A percentile compares a stretch with the other conserved stretches of the same genome.
phyloP scores from a whole-genome alignment of 2,113 vertebrate species.

The Conger conger region DNA sequence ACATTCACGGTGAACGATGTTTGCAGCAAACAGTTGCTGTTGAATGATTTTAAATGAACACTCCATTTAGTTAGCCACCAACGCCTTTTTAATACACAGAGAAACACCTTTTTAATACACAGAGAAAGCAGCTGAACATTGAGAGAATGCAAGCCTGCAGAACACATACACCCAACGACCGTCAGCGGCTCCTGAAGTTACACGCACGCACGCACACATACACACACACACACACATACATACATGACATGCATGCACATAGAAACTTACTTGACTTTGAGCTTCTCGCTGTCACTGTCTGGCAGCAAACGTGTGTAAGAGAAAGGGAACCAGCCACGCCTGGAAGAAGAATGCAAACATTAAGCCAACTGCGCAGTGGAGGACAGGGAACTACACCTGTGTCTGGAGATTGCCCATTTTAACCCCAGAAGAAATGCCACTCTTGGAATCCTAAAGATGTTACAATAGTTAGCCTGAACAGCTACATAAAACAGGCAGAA shows the following conservation, averaged over 20 bases:
- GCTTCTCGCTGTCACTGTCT: conserved; percentile 76
- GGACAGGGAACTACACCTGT: background rate
- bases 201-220: conserved; percentile 29
- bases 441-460: background rate
- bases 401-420: background rate
- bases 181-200: no score
- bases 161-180: no score
- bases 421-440: background rate
- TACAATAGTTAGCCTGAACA: background rate
- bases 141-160: no score
- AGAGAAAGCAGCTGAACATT: no score
- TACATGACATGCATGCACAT: background rate
- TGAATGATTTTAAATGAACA: no score
- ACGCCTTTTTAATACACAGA: no score
- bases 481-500: background rate
- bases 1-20: no score
- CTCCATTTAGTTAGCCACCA: no score
- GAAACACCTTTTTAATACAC: no score
- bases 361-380: background rate
- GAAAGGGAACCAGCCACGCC: conserved; percentile 98
- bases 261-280: conserved; percentile 89
- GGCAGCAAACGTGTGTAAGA: conserved; percentile 95
- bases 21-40: no score
- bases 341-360: conserved; percentile 46
- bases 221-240: conserved; percentile 10